A percentile compares a stretch with the other conserved stretches of the same genome.
These are phyloP conservation scores for Tipula confusa DNA, from an alignment of 2,888 invertebrate genomes.

Conservation along the genomic window DNA sequence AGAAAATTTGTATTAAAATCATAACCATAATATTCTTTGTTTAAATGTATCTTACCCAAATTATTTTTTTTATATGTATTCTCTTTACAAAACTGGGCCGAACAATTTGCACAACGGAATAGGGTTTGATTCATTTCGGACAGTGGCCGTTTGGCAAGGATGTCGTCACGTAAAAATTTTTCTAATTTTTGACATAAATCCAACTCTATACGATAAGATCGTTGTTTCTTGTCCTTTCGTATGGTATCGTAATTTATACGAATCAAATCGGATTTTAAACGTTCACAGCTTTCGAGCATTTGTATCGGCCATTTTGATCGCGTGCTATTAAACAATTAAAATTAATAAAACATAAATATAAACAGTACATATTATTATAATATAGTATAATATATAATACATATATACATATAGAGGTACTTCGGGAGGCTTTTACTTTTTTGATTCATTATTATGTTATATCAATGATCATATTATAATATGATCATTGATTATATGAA, in stretches of 20 bases:
- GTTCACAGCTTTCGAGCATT: conserved; percentile 53
- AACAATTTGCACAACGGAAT: conserved; percentile 61
- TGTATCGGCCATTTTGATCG: conserved; percentile 53
- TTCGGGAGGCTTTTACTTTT: too few relatives aligned
- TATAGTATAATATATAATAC: too few relatives aligned
- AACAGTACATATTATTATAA: too few relatives aligned
- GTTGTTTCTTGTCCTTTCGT: conserved; percentile 54
- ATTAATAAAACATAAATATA: conserved; percentile 37
- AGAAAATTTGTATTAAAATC: too few relatives aligned
- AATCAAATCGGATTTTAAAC: conserved; percentile 51
- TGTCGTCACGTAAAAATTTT: conserved; percentile 47
- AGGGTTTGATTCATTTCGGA: conserved; percentile 52
- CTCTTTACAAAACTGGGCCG: conserved; percentile 57
- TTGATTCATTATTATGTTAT: too few relatives aligned
- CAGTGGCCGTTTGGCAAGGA: conserved; percentile 51
- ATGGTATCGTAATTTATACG: conserved; percentile 60
- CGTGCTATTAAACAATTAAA: conserved; percentile 41
- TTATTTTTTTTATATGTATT: conserved; percentile 39
- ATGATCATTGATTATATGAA: too few relatives aligned
- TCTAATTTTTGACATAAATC: conserved; percentile 49
- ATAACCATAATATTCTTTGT: too few relatives aligned
- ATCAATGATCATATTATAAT: too few relatives aligned
- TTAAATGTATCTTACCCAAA: conserved; percentile 38
- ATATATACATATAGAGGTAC: background rate
- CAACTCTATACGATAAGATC: conserved; percentile 55